Conservation (phyloP, 1,140 invertebrate genomes). For the Microplitis mediator region DNA sequence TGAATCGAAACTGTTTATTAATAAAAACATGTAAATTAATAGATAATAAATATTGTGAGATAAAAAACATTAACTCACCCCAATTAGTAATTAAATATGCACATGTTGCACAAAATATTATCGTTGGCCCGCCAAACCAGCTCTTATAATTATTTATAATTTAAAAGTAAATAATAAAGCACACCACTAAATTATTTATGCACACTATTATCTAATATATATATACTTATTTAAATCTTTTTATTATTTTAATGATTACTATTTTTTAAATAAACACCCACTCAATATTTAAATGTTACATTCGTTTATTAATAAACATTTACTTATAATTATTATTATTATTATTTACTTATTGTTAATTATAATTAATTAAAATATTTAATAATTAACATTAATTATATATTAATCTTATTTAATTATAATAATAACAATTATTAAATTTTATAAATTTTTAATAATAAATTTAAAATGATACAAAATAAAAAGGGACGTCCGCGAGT, state of each 20-base stretch:
- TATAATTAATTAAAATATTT: too few relatives aligned
- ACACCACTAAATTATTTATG: not conserved
- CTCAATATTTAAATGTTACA: too few relatives aligned
- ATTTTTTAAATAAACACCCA: too few relatives aligned
- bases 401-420: too few relatives aligned
- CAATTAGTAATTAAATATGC: not conserved
- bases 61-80: not conserved
- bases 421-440: not conserved
- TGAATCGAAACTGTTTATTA: too few relatives aligned
- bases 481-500: not conserved
- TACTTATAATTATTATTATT: too few relatives aligned
- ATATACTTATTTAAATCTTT: not conserved
- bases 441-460: not conserved
- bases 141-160: constrained; percentile 10
- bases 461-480: not conserved
- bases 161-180: constrained; percentile 6
- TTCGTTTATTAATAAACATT: too few relatives aligned
- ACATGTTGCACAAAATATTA: constrained; percentile 20
- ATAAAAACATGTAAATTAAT: too few relatives aligned
- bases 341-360: too few relatives aligned
- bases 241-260: not conserved
- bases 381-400: too few relatives aligned
- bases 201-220: not conserved
- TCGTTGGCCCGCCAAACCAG: constrained; percentile 24
- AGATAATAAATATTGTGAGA: too few relatives aligned